A percentile compares a stretch with the other conserved stretches of the same genome.
These are phyloP conservation scores for Hippocampus comes DNA, from an alignment of 2,113 vertebrate genomes.

Conservation along the genomic window DNA sequence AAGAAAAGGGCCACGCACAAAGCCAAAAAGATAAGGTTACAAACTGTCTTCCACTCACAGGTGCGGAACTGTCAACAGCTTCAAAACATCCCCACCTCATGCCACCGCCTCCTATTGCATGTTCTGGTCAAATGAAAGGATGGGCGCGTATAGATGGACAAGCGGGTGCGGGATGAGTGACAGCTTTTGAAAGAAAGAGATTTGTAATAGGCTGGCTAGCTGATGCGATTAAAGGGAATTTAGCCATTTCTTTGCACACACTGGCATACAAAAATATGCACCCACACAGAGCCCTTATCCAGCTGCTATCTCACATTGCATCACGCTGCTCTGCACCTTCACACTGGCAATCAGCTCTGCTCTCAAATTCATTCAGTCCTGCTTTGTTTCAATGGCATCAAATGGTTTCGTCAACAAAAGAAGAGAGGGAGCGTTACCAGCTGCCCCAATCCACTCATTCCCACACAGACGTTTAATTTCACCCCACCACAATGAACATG, in stretches of 20 bases:
- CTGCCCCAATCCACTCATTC: constrained; percentile 58
- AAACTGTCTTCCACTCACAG: constrained; percentile 78
- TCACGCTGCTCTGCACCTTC: constrained; percentile 71
- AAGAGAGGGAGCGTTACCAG: constrained; percentile 62
- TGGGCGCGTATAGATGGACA: constrained; percentile 27
- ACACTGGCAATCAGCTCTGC: constrained; percentile 53
- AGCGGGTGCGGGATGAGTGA: constrained; percentile 31
- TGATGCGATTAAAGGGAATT: constrained; percentile 39
- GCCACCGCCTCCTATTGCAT: background rate
- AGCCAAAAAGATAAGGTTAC: constrained; percentile 79
- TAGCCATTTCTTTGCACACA: constrained; percentile 38
- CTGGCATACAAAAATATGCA: constrained; percentile 22
- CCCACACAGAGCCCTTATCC: constrained; percentile 27
- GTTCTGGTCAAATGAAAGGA: constrained; percentile 30
- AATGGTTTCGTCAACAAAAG: constrained; percentile 64
- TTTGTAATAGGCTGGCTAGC: constrained; percentile 35
- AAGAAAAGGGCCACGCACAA: constrained; percentile 71
- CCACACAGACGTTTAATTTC: constrained; percentile 40
- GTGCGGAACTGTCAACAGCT: constrained; percentile 70
- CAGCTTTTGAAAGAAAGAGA: constrained; percentile 25
- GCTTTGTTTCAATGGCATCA: constrained; percentile 66
- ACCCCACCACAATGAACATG: constrained; percentile 46
- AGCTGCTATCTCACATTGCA: constrained; percentile 73
- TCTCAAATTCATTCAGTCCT: constrained; percentile 46
- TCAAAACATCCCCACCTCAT: constrained; percentile 65